Evolutionary conservation across 2,797 vertebrate genomes (phyloP).

Genomic region (Iguana delicatissima): DNA sequence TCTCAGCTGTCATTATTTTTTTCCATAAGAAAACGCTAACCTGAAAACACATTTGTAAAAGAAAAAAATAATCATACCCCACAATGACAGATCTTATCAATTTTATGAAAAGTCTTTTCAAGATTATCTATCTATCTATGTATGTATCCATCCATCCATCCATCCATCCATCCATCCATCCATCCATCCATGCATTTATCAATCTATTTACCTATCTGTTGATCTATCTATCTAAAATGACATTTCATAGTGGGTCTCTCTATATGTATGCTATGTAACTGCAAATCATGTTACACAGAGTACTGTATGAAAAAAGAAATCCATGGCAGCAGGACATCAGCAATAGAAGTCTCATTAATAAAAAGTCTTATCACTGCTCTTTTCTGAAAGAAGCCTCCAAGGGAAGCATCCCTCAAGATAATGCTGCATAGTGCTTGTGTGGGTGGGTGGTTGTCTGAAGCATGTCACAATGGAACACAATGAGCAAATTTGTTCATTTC

Average conservation of each 20-base stretch:
- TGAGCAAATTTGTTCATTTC: background rate
- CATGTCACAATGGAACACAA: background rate
- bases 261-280: background rate
- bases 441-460: background rate
- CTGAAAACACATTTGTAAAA: conserved; percentile 1
- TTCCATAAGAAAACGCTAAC: background rate
- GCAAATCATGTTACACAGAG: background rate
- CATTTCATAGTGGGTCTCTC: too few species aligned
- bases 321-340: background rate
- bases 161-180: too few species aligned
- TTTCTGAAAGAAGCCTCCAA: background rate
- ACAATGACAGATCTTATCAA: background rate
- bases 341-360: background rate
- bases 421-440: background rate
- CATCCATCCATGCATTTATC: background rate
- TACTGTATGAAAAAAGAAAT: background rate
- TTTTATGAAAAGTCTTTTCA: background rate
- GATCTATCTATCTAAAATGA: background rate
- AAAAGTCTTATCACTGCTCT: too few species aligned
- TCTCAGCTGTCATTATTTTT: conserved; percentile 5
- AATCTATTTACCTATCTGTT: too few species aligned
- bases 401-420: background rate
- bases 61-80: background rate
- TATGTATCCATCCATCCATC: background rate
- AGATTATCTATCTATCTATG: too few species aligned